Base-by-base conservation (phyloP, 2,797 vertebrate species). In the Tauraco hartlaubi region DNA sequence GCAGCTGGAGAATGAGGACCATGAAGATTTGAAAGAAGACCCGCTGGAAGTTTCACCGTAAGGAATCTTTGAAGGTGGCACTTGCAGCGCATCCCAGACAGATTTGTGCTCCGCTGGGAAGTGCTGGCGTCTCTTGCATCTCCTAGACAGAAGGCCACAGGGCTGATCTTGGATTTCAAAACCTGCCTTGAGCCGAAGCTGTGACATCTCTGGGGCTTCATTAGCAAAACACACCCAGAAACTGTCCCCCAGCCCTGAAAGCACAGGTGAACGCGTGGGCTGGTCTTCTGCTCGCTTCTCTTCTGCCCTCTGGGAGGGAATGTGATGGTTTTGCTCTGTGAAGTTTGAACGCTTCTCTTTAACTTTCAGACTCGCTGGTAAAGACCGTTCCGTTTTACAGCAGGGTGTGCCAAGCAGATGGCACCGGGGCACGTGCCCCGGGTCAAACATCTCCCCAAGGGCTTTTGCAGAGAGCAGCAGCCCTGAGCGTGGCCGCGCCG, bases 11-110 rank as follows among this genome's bases (percentile, higher is more conserved):
- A 96, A 92, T 2, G 98, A 98, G 12, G 98, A 98, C 19, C 94
- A 92, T 14, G 95, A 97, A 67, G 98, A 98, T 15, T 97, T 97
- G 86, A 97, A 94, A 59, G 98, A 98, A 52, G 96, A 98, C 17
- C 59, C 77, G 12, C 95, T 98, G 91, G 98, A 98, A 92, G 94
- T 98, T 73, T 99, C 98, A 22, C 96, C 80, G 0, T 95, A 96
- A 94, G 48, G 15, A n/a, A 7, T 31, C 58, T 51, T 7, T 20
- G 72, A 55, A 74, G 69, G 73, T 7, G 29, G 72, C 54, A 22
- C 49, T 31, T 28, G 61, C 35, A 67, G 31, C 21, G 46, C 44
- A 15, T 62, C 3, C 1, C 33, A 44, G 63, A 68, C 43, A 52
- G 73, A 52, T 15, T 33, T 67, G 37, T 23, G 49, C 84, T 61